Evolutionary conservation across 2,113 vertebrate species (phyloP).

Genomic region (Pteruthius melanotis): DNA sequence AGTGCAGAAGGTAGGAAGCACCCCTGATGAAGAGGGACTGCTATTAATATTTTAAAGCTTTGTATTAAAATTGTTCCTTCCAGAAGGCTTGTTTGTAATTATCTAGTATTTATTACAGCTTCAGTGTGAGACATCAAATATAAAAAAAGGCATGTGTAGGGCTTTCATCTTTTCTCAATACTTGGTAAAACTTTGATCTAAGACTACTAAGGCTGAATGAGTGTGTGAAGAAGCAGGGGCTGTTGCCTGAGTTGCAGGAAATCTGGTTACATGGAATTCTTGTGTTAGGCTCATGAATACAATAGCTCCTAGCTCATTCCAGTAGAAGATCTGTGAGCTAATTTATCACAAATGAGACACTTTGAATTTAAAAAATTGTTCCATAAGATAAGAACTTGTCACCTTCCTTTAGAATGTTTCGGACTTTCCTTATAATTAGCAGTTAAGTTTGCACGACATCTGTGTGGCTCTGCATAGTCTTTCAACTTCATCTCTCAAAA

Average conservation of each 20-base stretch:
- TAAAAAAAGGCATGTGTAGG: not conserved
- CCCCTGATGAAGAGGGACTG: not conserved
- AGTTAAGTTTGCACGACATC: not conserved
- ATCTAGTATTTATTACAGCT: not conserved
- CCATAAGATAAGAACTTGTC: not conserved
- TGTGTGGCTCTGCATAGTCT: not conserved
- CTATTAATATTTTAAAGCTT: not conserved
- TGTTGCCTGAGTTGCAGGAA: not conserved
- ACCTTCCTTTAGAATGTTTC: not conserved
- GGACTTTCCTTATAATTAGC: not conserved
- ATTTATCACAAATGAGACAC: not conserved
- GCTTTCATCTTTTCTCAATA: not conserved
- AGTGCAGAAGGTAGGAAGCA: not conserved
- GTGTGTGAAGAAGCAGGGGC: not conserved
- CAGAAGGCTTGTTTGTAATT: not conserved
- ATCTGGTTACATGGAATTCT: not conserved
- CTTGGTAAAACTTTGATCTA: not conserved
- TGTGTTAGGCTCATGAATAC: not conserved
- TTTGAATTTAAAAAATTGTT: not conserved
- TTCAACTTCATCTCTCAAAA: not conserved
- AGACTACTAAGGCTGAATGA: not conserved
- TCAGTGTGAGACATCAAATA: not conserved
- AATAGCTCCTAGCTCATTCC: not conserved
- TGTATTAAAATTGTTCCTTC: not conserved
- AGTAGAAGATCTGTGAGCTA: not conserved